phyloP scores from a whole-genome alignment of 2,113 vertebrate species.

The Camelus dromedarius region DNA sequence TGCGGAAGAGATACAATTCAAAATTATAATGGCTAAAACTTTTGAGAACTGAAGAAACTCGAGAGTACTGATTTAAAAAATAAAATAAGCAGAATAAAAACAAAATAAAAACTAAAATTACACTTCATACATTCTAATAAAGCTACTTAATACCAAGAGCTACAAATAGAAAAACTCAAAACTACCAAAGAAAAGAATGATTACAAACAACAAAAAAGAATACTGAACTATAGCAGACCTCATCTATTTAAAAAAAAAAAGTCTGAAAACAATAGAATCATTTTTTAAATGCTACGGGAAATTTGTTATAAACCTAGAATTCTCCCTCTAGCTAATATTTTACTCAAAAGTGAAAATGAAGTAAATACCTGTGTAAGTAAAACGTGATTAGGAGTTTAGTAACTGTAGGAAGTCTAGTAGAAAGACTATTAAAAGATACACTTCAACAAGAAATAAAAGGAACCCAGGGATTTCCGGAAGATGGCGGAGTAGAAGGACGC shows the following conservation, averaged over 20 bases:
- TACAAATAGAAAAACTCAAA: slow-evolving; percentile 11
- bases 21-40: neutral
- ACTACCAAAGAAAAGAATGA: neutral
- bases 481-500: no score
- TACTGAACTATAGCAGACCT: neutral
- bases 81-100: neutral
- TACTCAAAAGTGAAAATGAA: slow-evolving; percentile 17
- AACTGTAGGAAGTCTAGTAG: neutral
- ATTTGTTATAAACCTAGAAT: neutral
- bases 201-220: neutral
- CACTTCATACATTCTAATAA: neutral
- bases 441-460: neutral
- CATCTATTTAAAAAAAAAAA: neutral
- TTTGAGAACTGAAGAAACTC: neutral
- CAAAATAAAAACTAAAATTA: neutral
- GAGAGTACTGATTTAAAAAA: neutral
- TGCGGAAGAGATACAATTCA: neutral
- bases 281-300: neutral
- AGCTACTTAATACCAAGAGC: neutral
- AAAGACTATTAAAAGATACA: neutral
- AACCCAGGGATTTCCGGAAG: neutral
- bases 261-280: neutral
- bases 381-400: neutral
- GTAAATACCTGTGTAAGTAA: neutral
- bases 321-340: neutral